Evolutionary conservation across 2,888 invertebrate genomes (phyloP).

Genomic region (Netelia virgata): DNA sequence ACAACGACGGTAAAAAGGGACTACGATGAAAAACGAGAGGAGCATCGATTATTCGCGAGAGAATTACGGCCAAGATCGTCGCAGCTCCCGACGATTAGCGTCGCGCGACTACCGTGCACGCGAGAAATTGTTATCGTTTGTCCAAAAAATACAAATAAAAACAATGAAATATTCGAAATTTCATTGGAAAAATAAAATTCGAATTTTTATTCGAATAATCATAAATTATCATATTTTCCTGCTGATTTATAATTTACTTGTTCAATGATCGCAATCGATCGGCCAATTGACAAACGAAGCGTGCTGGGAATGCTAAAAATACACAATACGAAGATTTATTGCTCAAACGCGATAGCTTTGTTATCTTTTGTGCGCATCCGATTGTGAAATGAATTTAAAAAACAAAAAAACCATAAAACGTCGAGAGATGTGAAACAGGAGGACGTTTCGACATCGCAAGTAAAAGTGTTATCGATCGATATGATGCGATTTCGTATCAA

Average conservation of each 20-base stretch:
- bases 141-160: not conserved
- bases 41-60: constrained; percentile 37
- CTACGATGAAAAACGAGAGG: constrained; percentile 23
- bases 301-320: not conserved
- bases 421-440: not conserved
- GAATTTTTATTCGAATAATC: not conserved
- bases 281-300: not conserved
- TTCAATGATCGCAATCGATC: not conserved
- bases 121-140: too few relatives aligned
- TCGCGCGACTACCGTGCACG: not conserved
- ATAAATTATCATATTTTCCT: not conserved
- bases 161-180: not conserved
- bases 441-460: not conserved
- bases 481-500: too few relatives aligned
- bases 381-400: not conserved
- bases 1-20: constrained; percentile 1
- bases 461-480: not conserved
- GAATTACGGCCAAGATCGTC: constrained; percentile 13
- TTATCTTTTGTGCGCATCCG: not conserved
- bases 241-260: not conserved
- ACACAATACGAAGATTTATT: not conserved
- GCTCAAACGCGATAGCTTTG: not conserved
- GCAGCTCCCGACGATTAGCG: not conserved
- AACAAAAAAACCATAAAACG: not conserved
- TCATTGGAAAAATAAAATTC: not conserved